Base-by-base conservation (phyloP, 2,888 invertebrate species). In the Apomyelois bistriatella region DNA sequence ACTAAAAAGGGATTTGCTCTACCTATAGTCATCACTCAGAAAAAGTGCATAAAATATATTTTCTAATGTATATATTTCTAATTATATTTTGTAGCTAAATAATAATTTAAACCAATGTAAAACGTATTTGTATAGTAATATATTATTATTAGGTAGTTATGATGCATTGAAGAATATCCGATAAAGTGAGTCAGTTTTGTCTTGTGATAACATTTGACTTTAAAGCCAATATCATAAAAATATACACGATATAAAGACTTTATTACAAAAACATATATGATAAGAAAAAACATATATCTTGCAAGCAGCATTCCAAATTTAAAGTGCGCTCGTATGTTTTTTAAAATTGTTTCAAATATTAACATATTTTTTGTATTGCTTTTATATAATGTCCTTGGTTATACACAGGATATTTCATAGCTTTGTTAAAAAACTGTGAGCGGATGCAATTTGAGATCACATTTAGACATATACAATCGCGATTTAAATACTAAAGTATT, bases 141-240 rank as follows among this genome's bases (percentile, higher is more conserved):
- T 22, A 22, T 22, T 22, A 5, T 22, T 3, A 22, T 22, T 22
- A 22, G 22, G 22, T 22, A 22, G 2, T 22, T 22, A 43, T 46
- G 32, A 46, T 35, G 46, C 16, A 46, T 1, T 46, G 32, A 46
- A 37, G 12, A 48, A 22, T 48, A 48, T 48, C 13, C 30, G 37
- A 51, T 42, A 42, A 32, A 42, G 9, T 51, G 51, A 51, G 41
- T 51, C 51, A 51, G 30, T 17, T 22, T 36, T 12, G 42, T 36
- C 9, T 42, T 10, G 16, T 16, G 51, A 51, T 51, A 51, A 51
- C 51, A 41, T 51, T 51, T 51, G 51, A 51, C 51, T 51, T 51
- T 36, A 42, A 41, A 16, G 41, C 12, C 17, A 36, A 17, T 51
- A 41, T 42, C 35, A 51, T 42, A 51, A 42, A 51, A 51, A 51